Evolutionary conservation across 2,113 vertebrate genomes (phyloP).

Genomic region (Gnathonemus longibarbis): DNA sequence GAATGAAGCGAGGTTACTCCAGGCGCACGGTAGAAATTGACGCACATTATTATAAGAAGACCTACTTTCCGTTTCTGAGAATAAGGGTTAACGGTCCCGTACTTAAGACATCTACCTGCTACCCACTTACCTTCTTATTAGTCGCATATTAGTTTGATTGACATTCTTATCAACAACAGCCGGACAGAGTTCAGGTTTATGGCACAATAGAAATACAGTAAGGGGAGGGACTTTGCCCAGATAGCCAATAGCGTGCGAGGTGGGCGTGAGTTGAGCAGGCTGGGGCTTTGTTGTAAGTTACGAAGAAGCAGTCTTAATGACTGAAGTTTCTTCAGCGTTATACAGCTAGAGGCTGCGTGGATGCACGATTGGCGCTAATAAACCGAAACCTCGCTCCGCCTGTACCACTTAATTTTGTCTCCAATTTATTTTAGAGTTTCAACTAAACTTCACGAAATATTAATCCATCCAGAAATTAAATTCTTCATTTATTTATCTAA

Average conservation of each 20-base stretch:
- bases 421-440: background rate
- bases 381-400: background rate
- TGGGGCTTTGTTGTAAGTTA: constrained; percentile 63
- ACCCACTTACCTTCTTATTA: constrained; percentile 11
- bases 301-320: constrained; percentile 51
- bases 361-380: background rate
- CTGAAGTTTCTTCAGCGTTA: constrained; percentile 57
- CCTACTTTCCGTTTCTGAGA: constrained; percentile 43
- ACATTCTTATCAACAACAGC: constrained; percentile 29
- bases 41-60: constrained; percentile 48
- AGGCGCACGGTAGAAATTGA: background rate
- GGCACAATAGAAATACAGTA: constrained; percentile 25
- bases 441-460: background rate
- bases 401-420: background rate
- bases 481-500: constrained; percentile 5
- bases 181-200: constrained; percentile 19
- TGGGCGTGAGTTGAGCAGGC: constrained; percentile 57
- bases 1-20: background rate
- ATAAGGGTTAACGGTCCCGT: constrained; percentile 34
- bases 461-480: background rate
- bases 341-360: constrained; percentile 48
- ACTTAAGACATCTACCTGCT: constrained; percentile 41
- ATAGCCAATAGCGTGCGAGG: constrained; percentile 49
- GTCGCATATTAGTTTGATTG: constrained; percentile 35
- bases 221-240: constrained; percentile 32